Evolutionary conservation across 2,888 invertebrate genomes (phyloP).

Genomic region (Pristionchus entomophagus): DNA sequence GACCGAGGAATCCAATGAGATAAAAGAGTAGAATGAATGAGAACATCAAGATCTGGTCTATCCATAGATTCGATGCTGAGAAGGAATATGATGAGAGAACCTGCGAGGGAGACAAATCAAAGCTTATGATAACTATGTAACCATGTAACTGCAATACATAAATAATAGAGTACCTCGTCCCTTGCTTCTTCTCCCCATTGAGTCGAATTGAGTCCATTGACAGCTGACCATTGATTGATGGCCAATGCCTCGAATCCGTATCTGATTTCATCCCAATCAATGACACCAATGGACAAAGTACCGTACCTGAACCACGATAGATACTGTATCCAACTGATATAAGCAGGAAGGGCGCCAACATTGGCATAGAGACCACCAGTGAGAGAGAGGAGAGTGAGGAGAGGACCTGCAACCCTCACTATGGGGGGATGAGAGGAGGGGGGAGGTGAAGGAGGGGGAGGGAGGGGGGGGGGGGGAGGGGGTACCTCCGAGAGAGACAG

Average conservation of each 20-base stretch:
- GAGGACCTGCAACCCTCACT: constrained; percentile 69
- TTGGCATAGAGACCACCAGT: constrained; percentile 75
- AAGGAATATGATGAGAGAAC: constrained; percentile 66
- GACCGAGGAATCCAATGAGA: constrained; percentile 68
- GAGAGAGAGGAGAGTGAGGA: constrained; percentile 71
- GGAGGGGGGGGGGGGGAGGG: too few relatives aligned
- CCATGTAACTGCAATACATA: too few relatives aligned
- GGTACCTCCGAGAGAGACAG: constrained; percentile 21
- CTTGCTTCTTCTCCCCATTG: constrained; percentile 17
- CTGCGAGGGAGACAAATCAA: constrained; percentile 36
- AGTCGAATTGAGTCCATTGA: constrained; percentile 55
- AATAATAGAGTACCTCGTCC: constrained; percentile 80
- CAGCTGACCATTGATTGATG: constrained; percentile 67
- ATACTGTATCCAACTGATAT: constrained; percentile 72
- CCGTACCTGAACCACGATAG: constrained; percentile 67
- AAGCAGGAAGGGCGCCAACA: constrained; percentile 72
- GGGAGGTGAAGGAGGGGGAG: too few relatives aligned
- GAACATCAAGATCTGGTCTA: constrained; percentile 67
- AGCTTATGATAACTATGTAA: too few relatives aligned
- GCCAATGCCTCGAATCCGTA: constrained; percentile 78
- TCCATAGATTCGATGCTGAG: constrained; percentile 63
- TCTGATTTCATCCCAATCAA: constrained; percentile 49
- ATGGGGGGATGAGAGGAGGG: too few relatives aligned
- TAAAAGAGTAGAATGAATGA: constrained; percentile 69
- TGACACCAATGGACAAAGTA: not conserved